phyloP scores from a whole-genome alignment of 2,113 vertebrate genomes.

The Benthochromis sp. region DNA sequence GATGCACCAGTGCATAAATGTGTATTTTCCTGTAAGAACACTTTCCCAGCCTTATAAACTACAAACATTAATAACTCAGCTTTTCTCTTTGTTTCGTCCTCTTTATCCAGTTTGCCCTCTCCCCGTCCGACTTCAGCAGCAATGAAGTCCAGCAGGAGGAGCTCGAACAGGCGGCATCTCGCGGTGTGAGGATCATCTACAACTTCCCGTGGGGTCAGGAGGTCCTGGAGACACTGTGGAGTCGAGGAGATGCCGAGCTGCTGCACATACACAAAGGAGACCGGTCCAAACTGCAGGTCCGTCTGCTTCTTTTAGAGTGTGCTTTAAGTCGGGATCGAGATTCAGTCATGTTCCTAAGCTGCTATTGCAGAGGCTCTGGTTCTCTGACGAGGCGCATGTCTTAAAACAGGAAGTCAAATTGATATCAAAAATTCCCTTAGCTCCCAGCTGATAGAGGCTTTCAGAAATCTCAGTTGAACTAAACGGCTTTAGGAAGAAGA shows the following conservation, averaged over 20 bases:
- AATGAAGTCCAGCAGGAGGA: conserved; percentile 71
- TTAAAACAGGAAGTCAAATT: neutral
- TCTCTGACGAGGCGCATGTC: neutral
- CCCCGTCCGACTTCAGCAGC: conserved; percentile 83
- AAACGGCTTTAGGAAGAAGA: neutral
- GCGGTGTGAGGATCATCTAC: conserved; percentile 78
- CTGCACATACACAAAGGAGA: conserved; percentile 69
- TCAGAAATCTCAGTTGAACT: neutral
- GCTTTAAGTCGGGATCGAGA: neutral
- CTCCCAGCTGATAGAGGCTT: neutral
- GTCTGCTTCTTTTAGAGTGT: neutral
- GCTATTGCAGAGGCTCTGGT: neutral
- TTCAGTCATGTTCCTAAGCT: neutral
- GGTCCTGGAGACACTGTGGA: conserved; percentile 82
- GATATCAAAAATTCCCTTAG: neutral
- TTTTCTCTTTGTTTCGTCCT: neutral
- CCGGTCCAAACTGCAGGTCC: conserved; percentile 73
- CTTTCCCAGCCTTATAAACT: neutral
- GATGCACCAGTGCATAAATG: neutral
- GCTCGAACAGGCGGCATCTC: conserved; percentile 55
- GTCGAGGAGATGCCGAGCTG: conserved; percentile 76
- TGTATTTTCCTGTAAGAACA: neutral
- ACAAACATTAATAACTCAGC: neutral
- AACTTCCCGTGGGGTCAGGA: conserved; percentile 88
- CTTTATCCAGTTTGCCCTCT: conserved; percentile 80